Percentiles rank a stretch among this genome's conserved stretches.
phyloP scores from a whole-genome alignment of 2,113 vertebrate genomes.

The Oreotrochilus melanogaster region DNA sequence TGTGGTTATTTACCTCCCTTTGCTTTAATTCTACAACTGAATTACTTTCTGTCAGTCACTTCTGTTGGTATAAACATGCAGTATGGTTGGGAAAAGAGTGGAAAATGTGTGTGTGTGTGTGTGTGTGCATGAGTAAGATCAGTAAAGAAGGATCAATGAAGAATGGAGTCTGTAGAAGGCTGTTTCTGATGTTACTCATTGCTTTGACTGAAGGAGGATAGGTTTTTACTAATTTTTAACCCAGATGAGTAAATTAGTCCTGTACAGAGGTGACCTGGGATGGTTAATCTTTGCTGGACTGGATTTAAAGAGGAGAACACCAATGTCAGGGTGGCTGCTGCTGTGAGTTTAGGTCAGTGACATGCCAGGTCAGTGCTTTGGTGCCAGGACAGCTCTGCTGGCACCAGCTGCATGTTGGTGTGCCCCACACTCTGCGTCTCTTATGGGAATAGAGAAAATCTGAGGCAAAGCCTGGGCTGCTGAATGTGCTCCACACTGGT shows the following conservation, averaged over 20 bases:
- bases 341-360: neutral
- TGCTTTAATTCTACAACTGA: neutral
- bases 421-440: neutral
- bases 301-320: neutral
- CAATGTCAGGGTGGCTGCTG: neutral
- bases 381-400: neutral
- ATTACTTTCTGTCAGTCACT: neutral
- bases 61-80: neutral
- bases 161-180: neutral
- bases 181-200: neutral
- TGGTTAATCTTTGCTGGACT: neutral
- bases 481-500: accelerated
- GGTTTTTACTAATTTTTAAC: slow-evolving; percentile 50
- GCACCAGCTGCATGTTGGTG: neutral
- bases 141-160: neutral
- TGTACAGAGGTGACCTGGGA: neutral
- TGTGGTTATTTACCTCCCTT: slow-evolving; percentile 48
- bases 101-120: neutral
- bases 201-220: neutral
- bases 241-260: neutral
- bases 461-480: neutral
- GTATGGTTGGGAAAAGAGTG: neutral
- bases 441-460: neutral
- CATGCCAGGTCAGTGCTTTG: accelerated
- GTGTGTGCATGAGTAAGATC: accelerated